Conservation (phyloP, 2,113 vertebrate genomes). For the Furnarius figulus region DNA sequence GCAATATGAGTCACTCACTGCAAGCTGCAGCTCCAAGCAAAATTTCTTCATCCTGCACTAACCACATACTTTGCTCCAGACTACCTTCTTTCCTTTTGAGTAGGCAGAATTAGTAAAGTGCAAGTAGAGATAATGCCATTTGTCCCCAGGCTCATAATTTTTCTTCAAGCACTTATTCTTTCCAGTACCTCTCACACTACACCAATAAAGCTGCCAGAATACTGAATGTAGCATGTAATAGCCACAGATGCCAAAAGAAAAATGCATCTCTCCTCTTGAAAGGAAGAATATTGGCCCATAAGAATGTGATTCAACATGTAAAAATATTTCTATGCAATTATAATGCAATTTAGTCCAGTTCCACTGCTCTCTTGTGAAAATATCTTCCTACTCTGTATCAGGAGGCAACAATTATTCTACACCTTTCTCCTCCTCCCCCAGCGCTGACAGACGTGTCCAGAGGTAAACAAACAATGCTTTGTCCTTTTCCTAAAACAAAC, state of each 20-base stretch:
- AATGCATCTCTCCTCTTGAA: background rate
- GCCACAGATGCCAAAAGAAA: background rate
- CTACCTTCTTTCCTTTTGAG: background rate
- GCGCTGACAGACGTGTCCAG: background rate
- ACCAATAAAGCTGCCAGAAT: background rate
- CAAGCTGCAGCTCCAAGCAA: background rate
- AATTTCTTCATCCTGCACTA: conserved; percentile 10
- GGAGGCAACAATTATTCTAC: background rate
- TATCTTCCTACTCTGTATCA: background rate
- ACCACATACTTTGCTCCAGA: background rate
- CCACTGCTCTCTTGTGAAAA: background rate
- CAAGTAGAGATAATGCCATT: conserved; percentile 11
- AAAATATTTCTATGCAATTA: background rate
- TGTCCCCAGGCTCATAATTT: conserved; percentile 1
- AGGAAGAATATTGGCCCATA: background rate
- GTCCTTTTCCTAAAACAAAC: background rate
- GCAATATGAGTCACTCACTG: background rate
- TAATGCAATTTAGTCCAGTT: background rate
- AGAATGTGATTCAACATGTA: background rate
- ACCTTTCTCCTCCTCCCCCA: background rate
- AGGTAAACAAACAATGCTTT: background rate
- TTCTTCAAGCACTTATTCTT: background rate
- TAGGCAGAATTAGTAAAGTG: conserved; percentile 10
- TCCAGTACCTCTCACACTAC: background rate
- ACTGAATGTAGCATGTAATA: background rate